Evolutionary conservation across 2,797 vertebrate species (phyloP), one percentile per base, ranked within the genome.

Genomic region (Knipowitschia caucasica): DNA sequence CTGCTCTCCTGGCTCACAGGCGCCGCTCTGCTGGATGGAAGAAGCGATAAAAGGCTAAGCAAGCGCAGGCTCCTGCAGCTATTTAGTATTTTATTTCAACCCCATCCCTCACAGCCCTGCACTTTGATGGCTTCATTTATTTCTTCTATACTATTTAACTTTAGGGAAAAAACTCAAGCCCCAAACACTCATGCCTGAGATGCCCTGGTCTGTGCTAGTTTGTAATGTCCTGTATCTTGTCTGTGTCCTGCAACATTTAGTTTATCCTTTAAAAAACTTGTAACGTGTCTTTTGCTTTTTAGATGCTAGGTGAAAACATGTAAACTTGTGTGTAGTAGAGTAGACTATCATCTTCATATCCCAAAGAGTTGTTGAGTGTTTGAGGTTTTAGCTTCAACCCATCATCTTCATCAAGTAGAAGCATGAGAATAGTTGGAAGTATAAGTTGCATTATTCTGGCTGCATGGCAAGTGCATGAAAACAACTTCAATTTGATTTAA

Each of bases 31-130:
- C 81, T 87, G 89, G 86, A 90, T 84, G 84, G 90, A 91, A 89
- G 89, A 91, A 87, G 86, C 88, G 88, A 83, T 75, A 83, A 89
- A 86, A 91, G 89, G 89, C 88, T 90, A 89, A 90, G 88, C 84
- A 86, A 56, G 7, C 71, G 75, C 73, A 69, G 56, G 25, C 59
- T 42, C 69, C 77, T 64, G 60, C 80, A 75, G 36, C 36, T 20
- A 50, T 59, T 64, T 63, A 65, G 57, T 44, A 31, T 77, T 64
- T 50, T 43, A 20, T 66, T 75, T n/a, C 8, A 59, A 58, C 46
- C 18, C 4, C 36, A 39, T 39, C 36, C 18, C 69, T 77, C 71
- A 62, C 59, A 31, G 60, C 43, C 69, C 77, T 64, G 60, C 80
- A 75, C 53, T 59, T 64, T 58, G 73, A 36, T 64, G 34, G 17